Evolutionary conservation across 2,888 invertebrate species (phyloP), one percentile per base, ranked within the genome.

Genomic region (Pimpla rufipes): DNA sequence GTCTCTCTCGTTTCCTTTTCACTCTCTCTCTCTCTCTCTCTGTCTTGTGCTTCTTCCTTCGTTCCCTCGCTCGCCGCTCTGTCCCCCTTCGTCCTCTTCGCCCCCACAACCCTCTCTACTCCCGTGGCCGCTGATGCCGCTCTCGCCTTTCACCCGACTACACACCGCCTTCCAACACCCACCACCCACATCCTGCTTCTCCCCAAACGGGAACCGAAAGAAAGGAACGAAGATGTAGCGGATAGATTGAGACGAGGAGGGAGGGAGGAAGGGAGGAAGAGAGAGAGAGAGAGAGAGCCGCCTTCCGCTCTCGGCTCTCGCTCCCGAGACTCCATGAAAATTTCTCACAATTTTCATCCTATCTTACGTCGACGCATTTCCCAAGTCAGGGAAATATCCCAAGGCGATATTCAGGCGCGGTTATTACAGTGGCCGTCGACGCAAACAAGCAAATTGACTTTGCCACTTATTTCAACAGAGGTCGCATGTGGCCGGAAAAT

Each of bases 111-210:
- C 66, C 66, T 66, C 66, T 40, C n/a, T n/a, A n/a, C n/a, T n/a
- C 11, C 50, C 35, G 7, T 70, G n/a, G 21, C 40, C 21, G 62
- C 40, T 18, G 62, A 18, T 57, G 29, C 8, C 57, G 57, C 35
- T 59, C 64, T 71, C 45, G 85, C 87, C 85, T 87, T 88, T 85
- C 86, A 81, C 83, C 81, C 86, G 83, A 62, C 87, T 84, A 85
- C 86, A 79, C 82, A 81, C 84, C 86, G 86, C 79, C 85, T 86
- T 78, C 85, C 87, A 67, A 88, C 86, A 77, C 86, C 88, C 87
- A 67, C 88, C 86, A 77, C 86, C 88, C 87, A 85, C 88, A 88
- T 91, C 89, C 88, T 88, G 88, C 87, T 88, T 70, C 71, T 55
- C 50, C 21, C 40, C 21, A 40, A 52, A 50, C 50, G 62, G 52